phyloP scores from a whole-genome alignment of 2,113 vertebrate species.

The Ardeotis arabs region DNA sequence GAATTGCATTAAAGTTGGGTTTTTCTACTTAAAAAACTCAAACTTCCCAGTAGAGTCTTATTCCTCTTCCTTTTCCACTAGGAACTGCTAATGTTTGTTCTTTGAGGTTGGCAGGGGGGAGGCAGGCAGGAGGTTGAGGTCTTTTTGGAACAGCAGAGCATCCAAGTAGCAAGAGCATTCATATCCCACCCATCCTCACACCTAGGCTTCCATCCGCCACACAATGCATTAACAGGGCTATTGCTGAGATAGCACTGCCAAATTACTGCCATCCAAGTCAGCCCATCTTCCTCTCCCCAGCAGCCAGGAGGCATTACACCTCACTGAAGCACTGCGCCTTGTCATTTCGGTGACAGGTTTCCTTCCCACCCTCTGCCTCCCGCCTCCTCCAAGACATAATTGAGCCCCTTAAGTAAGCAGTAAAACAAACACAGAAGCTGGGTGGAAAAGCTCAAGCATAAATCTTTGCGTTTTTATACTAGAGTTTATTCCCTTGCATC shows the following conservation, averaged over 20 bases:
- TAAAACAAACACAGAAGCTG: constrained; percentile 1
- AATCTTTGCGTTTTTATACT: background rate
- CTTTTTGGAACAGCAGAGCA: background rate
- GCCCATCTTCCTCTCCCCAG: background rate
- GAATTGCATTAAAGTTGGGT: background rate
- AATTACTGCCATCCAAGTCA: background rate
- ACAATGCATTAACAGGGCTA: accelerated
- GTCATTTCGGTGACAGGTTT: background rate
- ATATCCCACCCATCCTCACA: background rate
- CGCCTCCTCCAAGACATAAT: background rate
- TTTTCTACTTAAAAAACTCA: background rate
- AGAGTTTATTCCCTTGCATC: constrained; percentile 8
- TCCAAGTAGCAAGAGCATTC: background rate
- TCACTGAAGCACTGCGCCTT: background rate
- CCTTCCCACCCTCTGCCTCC: background rate
- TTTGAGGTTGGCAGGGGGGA: background rate
- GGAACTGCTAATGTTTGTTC: background rate
- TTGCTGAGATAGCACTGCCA: background rate
- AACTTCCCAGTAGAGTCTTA: background rate
- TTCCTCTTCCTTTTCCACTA: background rate
- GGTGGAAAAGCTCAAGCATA: background rate
- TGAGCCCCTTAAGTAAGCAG: constrained; percentile 2
- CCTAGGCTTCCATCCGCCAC: background rate
- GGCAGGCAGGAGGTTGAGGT: background rate
- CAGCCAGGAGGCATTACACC: background rate